Base-by-base conservation (phyloP, 2,113 vertebrate genomes). In the Colaptes auratus region DNA sequence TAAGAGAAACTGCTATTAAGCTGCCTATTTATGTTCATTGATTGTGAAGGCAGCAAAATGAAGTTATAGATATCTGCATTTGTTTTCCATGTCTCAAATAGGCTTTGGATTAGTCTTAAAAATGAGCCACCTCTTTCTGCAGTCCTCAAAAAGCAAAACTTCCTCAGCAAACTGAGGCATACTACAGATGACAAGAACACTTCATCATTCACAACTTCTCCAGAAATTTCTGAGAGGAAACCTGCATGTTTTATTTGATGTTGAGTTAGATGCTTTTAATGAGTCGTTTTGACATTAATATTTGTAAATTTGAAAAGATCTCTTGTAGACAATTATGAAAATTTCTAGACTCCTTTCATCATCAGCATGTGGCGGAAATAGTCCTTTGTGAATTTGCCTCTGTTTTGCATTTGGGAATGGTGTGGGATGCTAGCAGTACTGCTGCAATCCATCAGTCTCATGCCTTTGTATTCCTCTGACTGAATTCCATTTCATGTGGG, bases 171-270 rank as follows among this genome's bases (percentile, higher is more conserved):
- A 10, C 11, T 59, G 28, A 25, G 10, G 23, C 50, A 52, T 31
- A 10, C 11, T 35, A 8, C 18, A 74, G 21, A 25, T 9, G 44
- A n/a, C 20, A 82, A 35, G 35, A 80, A 52, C 2, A 3, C 25
- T 27, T 56, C 30, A 53, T 66, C 19, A 61, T 20, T 19, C 30
- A 61, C 23, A 61, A 33, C 2, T 50, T 71, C 5, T 58, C 25
- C 28, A 58, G 28, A 83, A 75, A 50, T 65, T 81, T 69, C 46
- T 39, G 19, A 48, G 23, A 74, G 52, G 64, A 75, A 59, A 65
- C 7, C 25, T n/a, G 10, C 2, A 6, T 12, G 1, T 20, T 73
- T 88, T 50, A 1, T 72, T 58, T n/a, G 8, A 60, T 0, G 0
- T 33, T 73, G 35, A 58, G 12, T 53, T 70, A 52, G 15, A 21